Percentiles rank a stretch among this genome's conserved stretches.
Conservation (phyloP, 2,113 vertebrate genomes). For the Pelusios castaneus region DNA sequence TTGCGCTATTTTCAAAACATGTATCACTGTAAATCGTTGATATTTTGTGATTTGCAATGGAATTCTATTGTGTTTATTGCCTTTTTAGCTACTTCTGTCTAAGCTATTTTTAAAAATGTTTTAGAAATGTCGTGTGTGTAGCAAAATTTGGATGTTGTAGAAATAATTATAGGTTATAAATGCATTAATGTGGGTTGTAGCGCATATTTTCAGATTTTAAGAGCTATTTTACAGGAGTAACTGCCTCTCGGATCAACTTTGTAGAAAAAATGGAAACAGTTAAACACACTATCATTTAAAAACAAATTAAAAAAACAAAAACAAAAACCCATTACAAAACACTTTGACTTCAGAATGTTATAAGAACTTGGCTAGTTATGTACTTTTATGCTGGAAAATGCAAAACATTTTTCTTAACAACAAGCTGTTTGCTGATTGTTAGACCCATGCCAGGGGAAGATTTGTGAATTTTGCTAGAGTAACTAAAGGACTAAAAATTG, state of each 20-base stretch:
- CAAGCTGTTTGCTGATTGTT: background rate
- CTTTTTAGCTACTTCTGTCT: constrained; percentile 42
- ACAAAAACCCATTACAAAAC: background rate
- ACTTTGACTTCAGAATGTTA: background rate
- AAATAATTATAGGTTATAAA: background rate
- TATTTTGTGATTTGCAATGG: background rate
- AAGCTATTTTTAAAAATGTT: background rate
- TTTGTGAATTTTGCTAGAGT: background rate
- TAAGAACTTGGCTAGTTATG: constrained; percentile 23
- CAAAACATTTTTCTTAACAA: background rate
- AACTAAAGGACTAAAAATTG: background rate
- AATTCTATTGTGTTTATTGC: constrained; percentile 28
- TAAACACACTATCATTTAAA: background rate
- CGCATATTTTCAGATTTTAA: constrained; percentile 12
- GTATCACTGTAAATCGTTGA: constrained; percentile 1
- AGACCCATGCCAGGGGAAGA: background rate
- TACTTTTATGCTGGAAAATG: background rate
- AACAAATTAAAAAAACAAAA: background rate
- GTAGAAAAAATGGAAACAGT: background rate
- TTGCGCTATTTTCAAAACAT: constrained; percentile 18
- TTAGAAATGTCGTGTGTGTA: background rate
- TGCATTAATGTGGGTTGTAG: constrained; percentile 22
- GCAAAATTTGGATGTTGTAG: constrained; percentile 13
- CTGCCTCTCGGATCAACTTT: background rate
- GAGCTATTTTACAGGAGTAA: constrained; percentile 12